A percentile compares a stretch with the other conserved stretches of the same genome.
Conservation (phyloP, 2,888 invertebrate species). For the Caenorhabditis doughertyi region DNA sequence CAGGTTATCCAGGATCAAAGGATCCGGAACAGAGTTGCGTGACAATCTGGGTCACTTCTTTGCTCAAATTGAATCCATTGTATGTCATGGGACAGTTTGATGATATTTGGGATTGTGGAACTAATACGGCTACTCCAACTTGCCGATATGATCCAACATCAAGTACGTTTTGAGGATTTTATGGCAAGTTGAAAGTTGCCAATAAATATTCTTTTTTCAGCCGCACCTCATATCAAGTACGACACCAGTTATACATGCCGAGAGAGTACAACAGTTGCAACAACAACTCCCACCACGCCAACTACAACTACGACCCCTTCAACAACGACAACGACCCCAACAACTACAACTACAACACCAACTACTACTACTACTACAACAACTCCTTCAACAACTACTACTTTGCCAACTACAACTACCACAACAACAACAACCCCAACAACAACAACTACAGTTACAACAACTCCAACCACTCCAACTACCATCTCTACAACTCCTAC, state of each 20-base stretch:
- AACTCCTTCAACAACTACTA: conserved; percentile 7
- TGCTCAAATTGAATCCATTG: conserved; percentile 8
- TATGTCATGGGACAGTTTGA: conserved; percentile 53
- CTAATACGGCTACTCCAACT: conserved; percentile 45
- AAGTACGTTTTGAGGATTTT: conserved; percentile 1
- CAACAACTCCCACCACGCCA: conserved; percentile 4
- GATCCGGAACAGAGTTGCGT: conserved; percentile 53
- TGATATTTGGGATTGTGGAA: conserved; percentile 61
- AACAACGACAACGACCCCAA: conserved; percentile 9
- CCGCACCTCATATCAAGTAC: conserved; percentile 40
- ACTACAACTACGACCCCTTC: conserved; percentile 13
- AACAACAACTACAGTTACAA: not conserved
- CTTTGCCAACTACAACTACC: conserved; percentile 11
- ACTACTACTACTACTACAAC: conserved; percentile 18
- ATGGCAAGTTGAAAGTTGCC: too few relatives aligned
- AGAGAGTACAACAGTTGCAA: not conserved
- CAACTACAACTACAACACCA: conserved; percentile 9
- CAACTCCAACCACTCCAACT: conserved; percentile 14
- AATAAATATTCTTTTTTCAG: not conserved
- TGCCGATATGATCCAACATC: conserved; percentile 50
- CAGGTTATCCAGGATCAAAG: conserved; percentile 41
- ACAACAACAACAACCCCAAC: conserved; percentile 14
- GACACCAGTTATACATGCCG: conserved; percentile 39
- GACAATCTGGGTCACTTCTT: conserved; percentile 36
- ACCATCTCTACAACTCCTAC: conserved; percentile 4